Conservation (phyloP, 2,113 vertebrate species). For the Sorex fumeus region DNA sequence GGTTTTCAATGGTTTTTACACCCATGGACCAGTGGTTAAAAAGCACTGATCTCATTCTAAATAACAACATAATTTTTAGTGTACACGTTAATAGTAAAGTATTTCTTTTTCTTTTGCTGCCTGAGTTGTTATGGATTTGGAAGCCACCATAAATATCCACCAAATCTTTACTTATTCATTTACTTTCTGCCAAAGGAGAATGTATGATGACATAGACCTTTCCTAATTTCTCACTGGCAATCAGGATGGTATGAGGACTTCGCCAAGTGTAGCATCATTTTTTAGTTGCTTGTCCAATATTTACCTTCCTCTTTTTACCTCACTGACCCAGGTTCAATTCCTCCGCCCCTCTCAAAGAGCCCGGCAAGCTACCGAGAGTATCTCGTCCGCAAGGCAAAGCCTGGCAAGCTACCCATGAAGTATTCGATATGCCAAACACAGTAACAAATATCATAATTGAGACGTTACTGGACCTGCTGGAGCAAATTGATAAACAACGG, state of each 20-base stretch:
- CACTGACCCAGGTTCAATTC: too few species aligned
- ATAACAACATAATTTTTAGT: background rate
- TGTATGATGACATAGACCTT: background rate
- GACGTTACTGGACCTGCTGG: too few species aligned
- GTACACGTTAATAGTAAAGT: background rate
- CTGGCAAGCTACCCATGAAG: too few species aligned
- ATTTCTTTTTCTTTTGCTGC: background rate
- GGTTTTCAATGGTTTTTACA: background rate
- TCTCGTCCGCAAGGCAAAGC: too few species aligned
- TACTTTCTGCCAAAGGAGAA: background rate
- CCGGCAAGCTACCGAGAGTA: too few species aligned
- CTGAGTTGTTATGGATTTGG: constrained; percentile 3
- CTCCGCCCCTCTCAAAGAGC: too few species aligned
- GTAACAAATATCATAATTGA: too few species aligned
- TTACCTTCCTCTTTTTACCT: background rate
- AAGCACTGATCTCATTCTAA: background rate
- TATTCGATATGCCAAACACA: too few species aligned
- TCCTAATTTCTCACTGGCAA: background rate
- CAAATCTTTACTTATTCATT: background rate
- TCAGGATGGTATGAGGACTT: background rate
- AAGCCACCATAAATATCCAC: background rate
- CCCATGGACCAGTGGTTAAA: too few species aligned
- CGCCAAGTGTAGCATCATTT: background rate
- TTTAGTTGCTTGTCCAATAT: background rate
- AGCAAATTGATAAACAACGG: too few species aligned